These are phyloP conservation scores for Clistopyga incitator DNA, from an alignment of 2,888 invertebrate species.

Conservation along the genomic window DNA sequence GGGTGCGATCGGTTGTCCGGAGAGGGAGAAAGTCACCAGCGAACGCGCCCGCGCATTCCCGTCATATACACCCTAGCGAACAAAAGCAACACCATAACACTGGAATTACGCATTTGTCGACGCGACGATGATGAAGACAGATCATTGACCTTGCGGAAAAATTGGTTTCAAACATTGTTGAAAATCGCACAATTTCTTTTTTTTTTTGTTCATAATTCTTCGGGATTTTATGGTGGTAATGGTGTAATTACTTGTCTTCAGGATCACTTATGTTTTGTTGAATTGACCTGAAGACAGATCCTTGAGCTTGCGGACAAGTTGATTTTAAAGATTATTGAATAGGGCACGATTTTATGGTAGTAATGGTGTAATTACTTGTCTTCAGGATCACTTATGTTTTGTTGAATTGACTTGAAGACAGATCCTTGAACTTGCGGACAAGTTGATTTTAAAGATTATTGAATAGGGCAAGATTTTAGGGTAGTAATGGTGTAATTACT, in stretches of 20 bases:
- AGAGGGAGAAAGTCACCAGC: conserved; percentile 5
- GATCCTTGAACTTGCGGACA: too few species aligned
- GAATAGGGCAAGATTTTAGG: too few species aligned
- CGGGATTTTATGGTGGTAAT: neutral
- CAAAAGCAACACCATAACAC: neutral
- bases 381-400: too few species aligned
- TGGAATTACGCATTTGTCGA: neutral
- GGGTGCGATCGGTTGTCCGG: conserved; percentile 16
- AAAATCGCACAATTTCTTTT: too few species aligned
- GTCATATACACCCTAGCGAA: neutral
- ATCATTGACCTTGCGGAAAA: neutral
- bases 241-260: neutral
- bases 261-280: neutral
- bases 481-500: too few species aligned
- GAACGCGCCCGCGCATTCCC: conserved; percentile 40
- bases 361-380: too few species aligned
- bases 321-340: too few species aligned
- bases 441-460: too few species aligned
- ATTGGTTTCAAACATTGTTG: neutral
- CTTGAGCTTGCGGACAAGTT: too few species aligned
- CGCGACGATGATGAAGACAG: neutral
- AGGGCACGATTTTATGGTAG: too few species aligned
- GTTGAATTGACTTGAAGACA: too few species aligned
- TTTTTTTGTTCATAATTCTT: neutral
- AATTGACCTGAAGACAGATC: too few species aligned